Evolutionary conservation across 2,797 vertebrate genomes (phyloP).

Genomic region (Antrozous pallidus): DNA sequence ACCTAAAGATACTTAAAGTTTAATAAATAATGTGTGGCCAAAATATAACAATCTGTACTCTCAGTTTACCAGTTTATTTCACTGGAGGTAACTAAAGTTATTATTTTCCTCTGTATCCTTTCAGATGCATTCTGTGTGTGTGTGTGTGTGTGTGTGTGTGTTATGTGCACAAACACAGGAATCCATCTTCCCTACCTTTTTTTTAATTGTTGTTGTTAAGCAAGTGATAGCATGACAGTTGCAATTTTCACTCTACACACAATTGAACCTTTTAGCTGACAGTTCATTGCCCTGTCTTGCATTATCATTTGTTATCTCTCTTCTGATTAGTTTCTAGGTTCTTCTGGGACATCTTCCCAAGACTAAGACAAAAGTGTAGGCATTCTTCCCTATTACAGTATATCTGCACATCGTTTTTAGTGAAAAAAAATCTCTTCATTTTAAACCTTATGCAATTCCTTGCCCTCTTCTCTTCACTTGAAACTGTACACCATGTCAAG

Average conservation of each 20-base stretch:
- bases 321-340: not conserved
- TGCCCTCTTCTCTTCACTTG: not conserved
- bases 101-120: constrained; percentile 7
- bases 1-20: not conserved
- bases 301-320: not conserved
- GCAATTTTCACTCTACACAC: constrained; percentile 1
- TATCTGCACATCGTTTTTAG: not conserved
- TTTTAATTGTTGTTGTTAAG: constrained; percentile 8
- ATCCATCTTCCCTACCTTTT: not conserved
- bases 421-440: not conserved
- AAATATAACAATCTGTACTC: not conserved
- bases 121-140: not conserved
- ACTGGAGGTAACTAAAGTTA: not conserved
- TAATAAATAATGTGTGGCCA: not conserved
- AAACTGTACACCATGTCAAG: not conserved
- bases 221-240: not conserved
- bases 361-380: not conserved
- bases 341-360: not conserved
- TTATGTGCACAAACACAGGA: not conserved
- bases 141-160: not conserved
- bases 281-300: not conserved
- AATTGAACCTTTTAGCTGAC: not conserved
- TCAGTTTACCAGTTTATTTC: not conserved
- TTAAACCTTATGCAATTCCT: not conserved
- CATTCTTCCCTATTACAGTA: not conserved